Conservation (phyloP, 2,797 vertebrate genomes). For the Fratercula arctica region DNA sequence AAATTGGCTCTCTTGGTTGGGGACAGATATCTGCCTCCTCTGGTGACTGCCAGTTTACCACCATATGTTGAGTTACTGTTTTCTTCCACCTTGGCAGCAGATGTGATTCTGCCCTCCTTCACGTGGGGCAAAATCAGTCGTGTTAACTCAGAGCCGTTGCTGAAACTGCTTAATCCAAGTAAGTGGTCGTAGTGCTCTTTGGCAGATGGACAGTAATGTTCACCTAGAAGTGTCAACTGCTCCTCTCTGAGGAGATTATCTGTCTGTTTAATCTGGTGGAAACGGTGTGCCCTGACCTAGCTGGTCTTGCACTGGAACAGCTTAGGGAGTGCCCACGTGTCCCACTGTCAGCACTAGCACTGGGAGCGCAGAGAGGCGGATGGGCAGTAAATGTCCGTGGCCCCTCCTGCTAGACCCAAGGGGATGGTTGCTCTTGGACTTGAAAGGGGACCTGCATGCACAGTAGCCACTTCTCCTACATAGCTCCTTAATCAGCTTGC, state of each 20-base stretch:
- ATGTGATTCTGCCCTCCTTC: background rate
- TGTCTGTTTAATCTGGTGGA: background rate
- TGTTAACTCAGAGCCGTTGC: background rate
- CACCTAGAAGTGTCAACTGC: background rate
- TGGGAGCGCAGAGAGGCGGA: background rate
- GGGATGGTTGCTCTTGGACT: background rate
- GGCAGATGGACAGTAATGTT: background rate
- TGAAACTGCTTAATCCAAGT: background rate
- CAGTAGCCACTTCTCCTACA: background rate
- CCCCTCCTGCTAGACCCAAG: background rate
- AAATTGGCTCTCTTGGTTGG: fast-evolving
- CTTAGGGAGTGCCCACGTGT: background rate
- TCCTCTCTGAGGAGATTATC: background rate
- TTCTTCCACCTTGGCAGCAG: background rate
- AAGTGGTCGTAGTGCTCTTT: background rate
- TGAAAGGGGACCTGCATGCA: background rate
- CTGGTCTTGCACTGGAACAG: background rate
- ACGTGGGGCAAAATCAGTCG: background rate
- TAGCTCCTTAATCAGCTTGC: background rate
- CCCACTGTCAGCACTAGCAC: background rate
- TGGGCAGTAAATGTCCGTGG: background rate
- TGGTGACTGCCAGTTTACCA: background rate
- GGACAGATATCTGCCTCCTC: background rate
- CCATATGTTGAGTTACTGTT: background rate
- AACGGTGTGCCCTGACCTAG: background rate